These are phyloP conservation scores for Urophycis tenuis DNA, from an alignment of 2,797 vertebrate species.

Conservation along the genomic window DNA sequence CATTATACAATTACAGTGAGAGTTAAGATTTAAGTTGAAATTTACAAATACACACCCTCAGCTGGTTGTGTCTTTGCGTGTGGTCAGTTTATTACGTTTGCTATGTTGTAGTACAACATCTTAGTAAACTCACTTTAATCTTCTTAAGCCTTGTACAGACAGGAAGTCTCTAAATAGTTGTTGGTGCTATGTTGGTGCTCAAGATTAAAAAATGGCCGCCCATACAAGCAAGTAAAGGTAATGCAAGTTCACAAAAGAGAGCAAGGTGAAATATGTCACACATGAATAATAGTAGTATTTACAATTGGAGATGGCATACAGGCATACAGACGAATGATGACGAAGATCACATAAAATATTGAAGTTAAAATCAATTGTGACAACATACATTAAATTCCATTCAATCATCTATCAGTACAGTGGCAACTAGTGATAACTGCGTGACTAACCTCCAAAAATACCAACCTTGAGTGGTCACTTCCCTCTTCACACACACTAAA, in stretches of 20 bases:
- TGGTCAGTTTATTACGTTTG: conserved; percentile 21
- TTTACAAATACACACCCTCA: not conserved
- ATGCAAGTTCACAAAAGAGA: conserved; percentile 23
- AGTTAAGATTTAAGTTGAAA: not conserved
- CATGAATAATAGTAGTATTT: not conserved
- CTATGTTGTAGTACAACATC: conserved; percentile 55
- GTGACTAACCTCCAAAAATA: not conserved
- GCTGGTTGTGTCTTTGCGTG: conserved; percentile 28
- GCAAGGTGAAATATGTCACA: not conserved
- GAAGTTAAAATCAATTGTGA: not conserved
- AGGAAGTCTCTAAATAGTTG: conserved; percentile 57
- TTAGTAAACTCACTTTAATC: conserved; percentile 58
- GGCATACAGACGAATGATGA: not conserved
- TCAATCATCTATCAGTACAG: not conserved
- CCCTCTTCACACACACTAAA: not conserved
- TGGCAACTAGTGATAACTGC: not conserved
- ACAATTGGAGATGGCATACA: not conserved
- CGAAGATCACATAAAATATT: not conserved
- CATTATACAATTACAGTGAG: not conserved
- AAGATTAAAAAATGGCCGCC: conserved; percentile 33
- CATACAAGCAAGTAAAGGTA: conserved; percentile 16
- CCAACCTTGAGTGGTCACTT: not conserved
- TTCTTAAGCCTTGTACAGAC: conserved; percentile 55
- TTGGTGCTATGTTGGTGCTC: conserved; percentile 34
- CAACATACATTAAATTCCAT: not conserved